Conservation (phyloP, 2,113 vertebrate species). For the Suricata suricatta region DNA sequence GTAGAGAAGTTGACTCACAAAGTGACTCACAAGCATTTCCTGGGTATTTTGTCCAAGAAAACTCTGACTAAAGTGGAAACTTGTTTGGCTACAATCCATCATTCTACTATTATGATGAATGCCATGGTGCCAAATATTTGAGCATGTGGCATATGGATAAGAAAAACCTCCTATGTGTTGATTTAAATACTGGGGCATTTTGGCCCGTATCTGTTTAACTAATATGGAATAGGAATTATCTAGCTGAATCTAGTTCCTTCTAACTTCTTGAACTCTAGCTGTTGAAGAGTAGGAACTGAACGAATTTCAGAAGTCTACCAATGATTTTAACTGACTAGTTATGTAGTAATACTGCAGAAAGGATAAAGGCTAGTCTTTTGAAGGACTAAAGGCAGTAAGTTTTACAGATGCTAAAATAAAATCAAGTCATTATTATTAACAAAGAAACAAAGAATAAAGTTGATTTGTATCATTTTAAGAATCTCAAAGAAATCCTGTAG, state of each 20-base stretch:
- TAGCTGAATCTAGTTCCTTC: neutral
- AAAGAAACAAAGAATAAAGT: slow-evolving; percentile 21
- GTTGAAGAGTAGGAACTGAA: neutral
- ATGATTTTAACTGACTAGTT: slow-evolving; percentile 3
- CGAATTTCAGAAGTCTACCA: neutral
- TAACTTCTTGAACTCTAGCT: neutral
- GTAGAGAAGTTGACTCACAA: slow-evolving; percentile 35
- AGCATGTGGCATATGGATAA: slow-evolving; percentile 25
- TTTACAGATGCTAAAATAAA: neutral
- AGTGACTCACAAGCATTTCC: slow-evolving; percentile 59
- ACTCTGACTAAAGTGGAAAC: slow-evolving; percentile 51
- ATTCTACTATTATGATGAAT: slow-evolving; percentile 55
- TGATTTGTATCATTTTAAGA: slow-evolving; percentile 1
- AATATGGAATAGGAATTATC: slow-evolving; percentile 20
- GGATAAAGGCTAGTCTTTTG: slow-evolving; percentile 17
- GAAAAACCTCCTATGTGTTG: neutral
- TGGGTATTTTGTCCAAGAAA: slow-evolving; percentile 26
- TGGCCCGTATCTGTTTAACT: neutral
- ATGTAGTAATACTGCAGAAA: neutral
- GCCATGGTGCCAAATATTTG: slow-evolving; percentile 44
- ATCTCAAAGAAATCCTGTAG: neutral
- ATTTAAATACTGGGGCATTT: slow-evolving; percentile 16
- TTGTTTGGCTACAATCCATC: slow-evolving; percentile 31
- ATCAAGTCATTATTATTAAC: slow-evolving; percentile 15
- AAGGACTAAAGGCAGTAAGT: slow-evolving; percentile 14